Evolutionary conservation across 2,113 vertebrate genomes (phyloP), one percentile per base, ranked within the genome.

Genomic region (Oncorhynchus mykiss): DNA sequence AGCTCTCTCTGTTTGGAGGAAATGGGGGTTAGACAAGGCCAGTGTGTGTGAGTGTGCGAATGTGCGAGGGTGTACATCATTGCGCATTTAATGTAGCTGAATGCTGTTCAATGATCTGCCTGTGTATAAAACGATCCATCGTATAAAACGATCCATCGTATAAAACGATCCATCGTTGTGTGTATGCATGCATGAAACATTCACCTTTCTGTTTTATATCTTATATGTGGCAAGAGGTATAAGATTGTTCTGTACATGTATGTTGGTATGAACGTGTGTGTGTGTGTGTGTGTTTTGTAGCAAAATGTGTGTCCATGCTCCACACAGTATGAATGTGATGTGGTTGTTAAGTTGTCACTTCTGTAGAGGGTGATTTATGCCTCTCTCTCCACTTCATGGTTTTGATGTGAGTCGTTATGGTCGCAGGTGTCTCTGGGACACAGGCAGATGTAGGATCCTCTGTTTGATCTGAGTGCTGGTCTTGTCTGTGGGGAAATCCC

Each of bases 401-500:
- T 74, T 45, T 51, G 48, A 81, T 72, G 57, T 73, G 73, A 71
- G 16, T 18, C 18, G 24, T 68, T 80, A 76, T 39, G 71, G 25
- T 34, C 80, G 76, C 82, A 84, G 81, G 80, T 87, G 86, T 82
- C 75, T 76, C 18, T 39, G 13, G 70, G 29, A 80, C 12, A 45
- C 27, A 51, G 70, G 65, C 66, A 66, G 39, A 67, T 51, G 75
- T 70, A 31, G 71, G 59, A 70, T 24, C 27, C 49, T 29, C 69
- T 74, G 70, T 84, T 71, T 79, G 80, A 87, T 85, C 76, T 82
- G 54, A 70, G 27, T 75, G 75, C 60, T 72, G 72, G 62, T 64
- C 73, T 71, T 77, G 73, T 80, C 22, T 1, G 59, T 86, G 80
- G 86, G 86, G 85, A 85, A 87, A 67, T 82, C 84, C 86, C 86